Percentiles rank a stretch among this genome's conserved stretches.
Conservation (phyloP, 2,797 vertebrate genomes). For the Takifugu ocellatus region DNA sequence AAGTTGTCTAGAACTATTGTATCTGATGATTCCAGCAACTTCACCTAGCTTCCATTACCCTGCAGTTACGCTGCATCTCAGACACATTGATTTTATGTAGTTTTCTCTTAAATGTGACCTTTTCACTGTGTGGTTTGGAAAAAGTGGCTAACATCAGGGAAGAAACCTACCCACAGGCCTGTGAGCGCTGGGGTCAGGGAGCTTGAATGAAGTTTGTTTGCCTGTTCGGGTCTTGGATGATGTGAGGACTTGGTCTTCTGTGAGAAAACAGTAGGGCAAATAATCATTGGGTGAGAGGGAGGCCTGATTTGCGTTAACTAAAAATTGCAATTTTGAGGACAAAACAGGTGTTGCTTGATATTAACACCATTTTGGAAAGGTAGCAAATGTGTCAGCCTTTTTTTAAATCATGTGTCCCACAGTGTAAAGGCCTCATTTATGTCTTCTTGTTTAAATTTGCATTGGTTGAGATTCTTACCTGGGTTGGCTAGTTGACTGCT, state of each 20-base stretch:
- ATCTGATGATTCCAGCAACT: conserved; percentile 14
- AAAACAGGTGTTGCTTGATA: conserved; percentile 38
- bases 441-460: conserved; percentile 15
- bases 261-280: conserved; percentile 78
- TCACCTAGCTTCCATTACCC: conserved; percentile 8
- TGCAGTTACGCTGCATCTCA: too few species aligned
- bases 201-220: conserved; percentile 77
- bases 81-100: background rate
- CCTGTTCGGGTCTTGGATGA: conserved; percentile 74
- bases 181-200: conserved; percentile 77
- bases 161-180: conserved; percentile 80
- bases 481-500: conserved; percentile 85
- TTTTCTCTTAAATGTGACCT: conserved; percentile 70
- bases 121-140: conserved; percentile 71
- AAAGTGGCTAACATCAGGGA: conserved; percentile 47
- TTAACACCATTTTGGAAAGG: conserved; percentile 37
- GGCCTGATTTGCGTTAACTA: conserved; percentile 47
- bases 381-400: conserved; percentile 24
- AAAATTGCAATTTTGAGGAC: conserved; percentile 39
- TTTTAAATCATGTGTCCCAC: conserved; percentile 40
- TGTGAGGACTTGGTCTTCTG: conserved; percentile 75
- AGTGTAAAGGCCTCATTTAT: conserved; percentile 77
- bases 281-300: conserved; percentile 62
- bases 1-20: too few species aligned
- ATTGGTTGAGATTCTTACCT: conserved; percentile 66